Percentiles rank a stretch among this genome's conserved stretches.
Evolutionary conservation across 2,888 invertebrate species (phyloP).

Genomic region (Chymomyza amoena): DNA sequence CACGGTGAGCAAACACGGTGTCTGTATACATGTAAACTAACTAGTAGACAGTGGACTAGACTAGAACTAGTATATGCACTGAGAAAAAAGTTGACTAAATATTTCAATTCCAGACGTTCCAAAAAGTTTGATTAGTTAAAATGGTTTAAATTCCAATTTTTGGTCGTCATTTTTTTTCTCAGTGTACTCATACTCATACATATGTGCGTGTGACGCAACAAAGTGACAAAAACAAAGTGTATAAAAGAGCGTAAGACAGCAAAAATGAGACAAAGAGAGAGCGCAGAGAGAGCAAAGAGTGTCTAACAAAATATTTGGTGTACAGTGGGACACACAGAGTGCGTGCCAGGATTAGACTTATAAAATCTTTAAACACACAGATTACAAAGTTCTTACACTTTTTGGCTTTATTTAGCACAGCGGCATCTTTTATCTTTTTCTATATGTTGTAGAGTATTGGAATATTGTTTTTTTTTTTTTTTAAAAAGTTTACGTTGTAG

Average conservation of each 20-base stretch:
- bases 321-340: constrained; percentile 15
- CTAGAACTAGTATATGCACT: background rate
- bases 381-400: constrained; percentile 76
- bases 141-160: too few species aligned
- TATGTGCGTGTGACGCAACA: background rate
- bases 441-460: constrained; percentile 37
- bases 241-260: background rate
- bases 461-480: constrained; percentile 9
- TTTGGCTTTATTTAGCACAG: constrained; percentile 73
- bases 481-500: constrained; percentile 15
- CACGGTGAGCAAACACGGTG: background rate
- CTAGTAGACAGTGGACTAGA: background rate
- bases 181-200: background rate
- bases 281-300: constrained; percentile 40
- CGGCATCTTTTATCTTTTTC: constrained; percentile 76
- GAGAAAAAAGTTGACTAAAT: too few species aligned
- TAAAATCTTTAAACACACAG: constrained; percentile 39
- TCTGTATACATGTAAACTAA: background rate
- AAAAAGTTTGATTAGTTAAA: too few species aligned
- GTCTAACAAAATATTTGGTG: constrained; percentile 26
- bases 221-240: background rate
- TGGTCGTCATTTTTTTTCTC: too few species aligned
- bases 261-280: constrained; percentile 22
- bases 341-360: constrained; percentile 13
- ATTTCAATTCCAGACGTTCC: too few species aligned